Conservation (phyloP, 2,888 invertebrate genomes). For the Biston stratarius region DNA sequence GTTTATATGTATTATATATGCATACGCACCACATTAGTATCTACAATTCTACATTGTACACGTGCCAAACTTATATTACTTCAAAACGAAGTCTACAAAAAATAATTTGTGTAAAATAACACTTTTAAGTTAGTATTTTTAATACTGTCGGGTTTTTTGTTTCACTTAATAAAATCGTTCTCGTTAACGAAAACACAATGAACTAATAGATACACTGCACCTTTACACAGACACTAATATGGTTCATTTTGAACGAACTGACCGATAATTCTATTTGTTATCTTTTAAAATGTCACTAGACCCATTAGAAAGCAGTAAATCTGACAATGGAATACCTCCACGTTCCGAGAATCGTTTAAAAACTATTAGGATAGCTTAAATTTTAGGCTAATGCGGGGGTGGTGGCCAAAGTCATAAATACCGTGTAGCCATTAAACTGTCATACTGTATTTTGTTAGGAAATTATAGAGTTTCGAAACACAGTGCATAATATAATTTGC, state of each 20-base stretch:
- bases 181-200: not conserved
- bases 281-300: slow-evolving; percentile 30
- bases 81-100: no score
- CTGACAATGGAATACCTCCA: slow-evolving; percentile 31
- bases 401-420: slow-evolving; percentile 35
- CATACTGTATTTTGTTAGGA: slow-evolving; percentile 24
- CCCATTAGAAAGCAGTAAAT: slow-evolving; percentile 35
- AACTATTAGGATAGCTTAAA: slow-evolving; percentile 35
- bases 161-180: no score
- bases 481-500: slow-evolving; percentile 4
- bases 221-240: not conserved
- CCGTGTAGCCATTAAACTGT: slow-evolving; percentile 27
- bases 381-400: slow-evolving; percentile 25
- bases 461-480: slow-evolving; percentile 15
- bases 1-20: no score
- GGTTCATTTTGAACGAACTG: not conserved
- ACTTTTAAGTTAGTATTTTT: no score
- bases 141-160: no score
- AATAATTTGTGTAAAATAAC: no score
- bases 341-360: slow-evolving; percentile 32
- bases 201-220: not conserved
- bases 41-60: no score
- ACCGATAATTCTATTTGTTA: slow-evolving; percentile 10
- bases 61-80: no score
- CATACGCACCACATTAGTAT: no score